A percentile compares a stretch with the other conserved stretches of the same genome.
phyloP scores from a whole-genome alignment of 2,888 invertebrate species.

The Thera obeliscata region DNA sequence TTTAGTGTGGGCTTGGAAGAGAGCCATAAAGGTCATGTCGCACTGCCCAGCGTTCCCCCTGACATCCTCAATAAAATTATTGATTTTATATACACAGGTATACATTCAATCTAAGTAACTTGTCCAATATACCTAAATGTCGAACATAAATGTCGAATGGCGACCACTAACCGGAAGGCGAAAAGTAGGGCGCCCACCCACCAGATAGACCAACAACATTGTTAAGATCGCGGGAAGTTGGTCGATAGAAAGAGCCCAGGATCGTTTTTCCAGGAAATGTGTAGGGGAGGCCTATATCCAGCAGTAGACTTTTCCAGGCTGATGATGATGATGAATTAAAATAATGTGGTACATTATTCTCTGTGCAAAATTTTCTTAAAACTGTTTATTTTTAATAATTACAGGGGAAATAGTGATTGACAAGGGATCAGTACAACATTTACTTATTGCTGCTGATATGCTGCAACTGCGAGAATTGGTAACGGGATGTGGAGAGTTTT shows the following conservation, averaged over 20 bases:
- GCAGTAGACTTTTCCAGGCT: no score
- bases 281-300: no score
- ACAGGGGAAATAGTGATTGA: conserved; percentile 87
- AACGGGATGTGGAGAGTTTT: conserved; percentile 92
- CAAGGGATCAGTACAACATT: conserved; percentile 93
- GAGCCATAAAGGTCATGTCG: conserved; percentile 91
- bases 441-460: conserved; percentile 96
- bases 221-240: no score
- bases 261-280: no score
- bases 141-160: no score
- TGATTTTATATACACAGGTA: conserved; percentile 95
- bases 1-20: conserved; percentile 94
- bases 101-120: not conserved
- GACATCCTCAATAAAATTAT: conserved; percentile 90
- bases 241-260: no score
- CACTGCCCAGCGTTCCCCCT: conserved; percentile 90
- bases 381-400: not conserved
- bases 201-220: no score
- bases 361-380: not conserved
- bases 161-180: no score
- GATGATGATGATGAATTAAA: not conserved
- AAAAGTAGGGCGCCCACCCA: no score
- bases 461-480: conserved; percentile 92
- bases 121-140: no score
- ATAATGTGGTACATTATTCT: not conserved